Percentiles rank a stretch among this genome's conserved stretches.
Evolutionary conservation across 2,888 invertebrate genomes (phyloP).

Genomic region (Zaprionus obscuricornis): DNA sequence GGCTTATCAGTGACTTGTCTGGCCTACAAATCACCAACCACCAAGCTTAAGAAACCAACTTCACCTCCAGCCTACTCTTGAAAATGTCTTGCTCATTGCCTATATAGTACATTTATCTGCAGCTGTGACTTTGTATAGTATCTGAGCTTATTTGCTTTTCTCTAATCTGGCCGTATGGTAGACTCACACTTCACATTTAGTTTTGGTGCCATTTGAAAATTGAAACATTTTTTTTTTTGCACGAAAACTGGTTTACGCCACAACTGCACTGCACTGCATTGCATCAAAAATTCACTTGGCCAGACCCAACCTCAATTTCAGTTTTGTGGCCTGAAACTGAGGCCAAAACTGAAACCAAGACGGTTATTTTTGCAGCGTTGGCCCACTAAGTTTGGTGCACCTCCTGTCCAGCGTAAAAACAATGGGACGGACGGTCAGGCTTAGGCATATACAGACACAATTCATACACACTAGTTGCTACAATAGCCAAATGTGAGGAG

Average conservation of each 20-base stretch:
- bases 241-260: slow-evolving; percentile 63
- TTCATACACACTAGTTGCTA: slow-evolving; percentile 47
- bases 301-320: slow-evolving; percentile 59
- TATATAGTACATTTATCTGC: slow-evolving; percentile 1
- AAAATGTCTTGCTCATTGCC: slow-evolving; percentile 34
- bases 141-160: background rate
- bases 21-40: slow-evolving; percentile 41
- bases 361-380: slow-evolving; percentile 27
- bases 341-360: background rate
- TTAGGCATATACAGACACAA: slow-evolving; percentile 6
- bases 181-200: slow-evolving; percentile 67
- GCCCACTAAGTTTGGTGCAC: slow-evolving; percentile 49
- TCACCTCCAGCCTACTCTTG: background rate
- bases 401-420: slow-evolving; percentile 38
- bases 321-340: slow-evolving; percentile 29
- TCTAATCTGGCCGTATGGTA: slow-evolving; percentile 3
- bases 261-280: slow-evolving; percentile 19
- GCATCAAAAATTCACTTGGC: slow-evolving; percentile 26
- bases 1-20: slow-evolving; percentile 67
- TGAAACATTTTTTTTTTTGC: slow-evolving; percentile 64
- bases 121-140: no score
- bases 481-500: slow-evolving; percentile 23
- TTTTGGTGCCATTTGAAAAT: slow-evolving; percentile 60
- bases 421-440: background rate
- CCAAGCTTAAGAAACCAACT: background rate